Percentiles rank a stretch among this genome's conserved stretches.
Conservation (phyloP, 2,888 invertebrate species). For the Stenichneumon culpator region DNA sequence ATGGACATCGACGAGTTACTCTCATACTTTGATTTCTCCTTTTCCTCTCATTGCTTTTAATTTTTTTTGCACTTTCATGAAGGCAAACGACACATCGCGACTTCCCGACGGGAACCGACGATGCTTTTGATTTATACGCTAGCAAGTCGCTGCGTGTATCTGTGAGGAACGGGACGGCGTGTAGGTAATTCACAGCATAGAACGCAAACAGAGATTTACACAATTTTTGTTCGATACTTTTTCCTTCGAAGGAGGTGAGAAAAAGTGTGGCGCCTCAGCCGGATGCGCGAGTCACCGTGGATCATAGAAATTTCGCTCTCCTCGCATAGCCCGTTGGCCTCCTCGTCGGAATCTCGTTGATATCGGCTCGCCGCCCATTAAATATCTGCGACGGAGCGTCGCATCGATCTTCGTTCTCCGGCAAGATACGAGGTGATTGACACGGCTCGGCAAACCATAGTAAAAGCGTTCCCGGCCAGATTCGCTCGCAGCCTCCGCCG, state of each 20-base stretch:
- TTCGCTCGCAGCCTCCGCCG: not conserved
- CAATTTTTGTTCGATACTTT: too few species aligned
- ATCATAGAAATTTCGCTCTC: slow-evolving; percentile 23
- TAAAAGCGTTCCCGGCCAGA: slow-evolving; percentile 27
- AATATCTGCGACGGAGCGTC: slow-evolving; percentile 13
- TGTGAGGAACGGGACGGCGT: too few species aligned
- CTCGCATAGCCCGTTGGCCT: not conserved
- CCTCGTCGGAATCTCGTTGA: not conserved
- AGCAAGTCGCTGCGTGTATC: too few species aligned
- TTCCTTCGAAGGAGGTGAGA: not conserved
- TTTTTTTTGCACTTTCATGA: not conserved
- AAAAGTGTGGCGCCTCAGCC: not conserved
- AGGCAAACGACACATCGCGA: too few species aligned
- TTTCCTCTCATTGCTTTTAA: not conserved
- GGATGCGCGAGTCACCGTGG: not conserved
- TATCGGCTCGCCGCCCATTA: not conserved
- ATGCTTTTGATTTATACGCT: too few species aligned
- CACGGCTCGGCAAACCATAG: slow-evolving; percentile 41
- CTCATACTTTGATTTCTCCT: not conserved
- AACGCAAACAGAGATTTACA: too few species aligned
- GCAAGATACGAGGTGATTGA: slow-evolving; percentile 53
- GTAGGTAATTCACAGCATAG: too few species aligned
- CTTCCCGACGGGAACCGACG: too few species aligned
- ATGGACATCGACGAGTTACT: slow-evolving; percentile 8
- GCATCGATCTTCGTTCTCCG: slow-evolving; percentile 59